Base-by-base conservation (phyloP, 1,140 invertebrate species). In the Elymnias hypermnestra region DNA sequence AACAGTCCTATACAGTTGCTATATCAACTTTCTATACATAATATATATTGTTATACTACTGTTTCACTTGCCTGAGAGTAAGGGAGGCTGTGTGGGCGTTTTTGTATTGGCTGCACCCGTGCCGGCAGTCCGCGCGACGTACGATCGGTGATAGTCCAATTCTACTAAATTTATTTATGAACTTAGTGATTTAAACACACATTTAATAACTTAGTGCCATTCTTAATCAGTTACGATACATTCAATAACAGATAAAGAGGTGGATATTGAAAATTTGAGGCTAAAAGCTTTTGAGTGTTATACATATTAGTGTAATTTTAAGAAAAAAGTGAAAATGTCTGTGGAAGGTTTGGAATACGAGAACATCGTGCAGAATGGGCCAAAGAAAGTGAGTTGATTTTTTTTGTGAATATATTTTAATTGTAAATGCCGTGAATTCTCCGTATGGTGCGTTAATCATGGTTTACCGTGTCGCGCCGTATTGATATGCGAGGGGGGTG, bases 261-360 rank as follows among this genome's bases (percentile, higher is more conserved):
- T 29, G 40, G 19, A 31, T 26, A 26, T 42, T 22, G 35, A 33
- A 33, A 41, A 43, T 26, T 33, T 35, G 21, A 49, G 26, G 29
- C 23, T 21, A 17, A 22, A 33, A 42, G 7, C 28, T 35, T 42
- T 37, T 37, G 9, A 46, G 53, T 50, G 42, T 29, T n/a, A 45
- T 41, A 55, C 17, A 45, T 36, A 43, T 50, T 50, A 28, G 46
- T 55, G 31, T 29, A 26, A 33, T 26, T 41, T 41, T 41, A 36
- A 36, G 23, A 42, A 21, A 25, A 52, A 57, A 55, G 53, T 52
- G 54, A 66, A 59, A 61, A 88, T 88, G 87, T 87, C 86, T 43
- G 75, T 77, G 53, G 86, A 87, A 66, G 86, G 86, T 48, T 70
- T 87, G 58, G 87, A 87, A 72, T 88, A 88, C 69, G 87, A 88